Base-by-base conservation (phyloP, 1,140 invertebrate species). In the Orchesella cincta region DNA sequence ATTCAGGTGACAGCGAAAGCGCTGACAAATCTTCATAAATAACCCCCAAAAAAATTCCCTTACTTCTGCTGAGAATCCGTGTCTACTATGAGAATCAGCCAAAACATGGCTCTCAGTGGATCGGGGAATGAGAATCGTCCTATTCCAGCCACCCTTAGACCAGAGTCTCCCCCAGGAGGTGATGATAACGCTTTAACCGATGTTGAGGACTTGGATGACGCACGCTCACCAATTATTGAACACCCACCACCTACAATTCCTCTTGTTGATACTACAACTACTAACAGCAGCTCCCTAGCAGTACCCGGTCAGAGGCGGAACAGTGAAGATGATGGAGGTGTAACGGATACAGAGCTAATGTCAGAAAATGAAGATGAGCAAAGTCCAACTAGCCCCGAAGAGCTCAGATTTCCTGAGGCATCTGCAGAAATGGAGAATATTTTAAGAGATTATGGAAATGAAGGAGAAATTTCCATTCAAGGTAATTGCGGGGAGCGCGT, bases 141-240 rank as follows among this genome's bases (percentile, higher is more conserved):
- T 28, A 70, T 31, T 28, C 18, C 52, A 36, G 33, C 1, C 54
- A 72, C 5, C 34, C 29, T 31, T 14, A 28, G 71, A 52, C 71
- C 76, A 57, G 33, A 79, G 76, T 72, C 57, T 75, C 70, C 74
- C 33, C 54, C 54, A 16, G 54, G 54, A 23, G 54, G 23, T 5
- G 52, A 57, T 1, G 84, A 85, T 39, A 85, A 85, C 39, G 83
- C 83, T 3, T 46, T 85, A 3, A 88, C 87, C 3, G 88, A 88
- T 79, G 80, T 87, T 28, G 88, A 88, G 82, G 85, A 87, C 81
- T 80, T 88, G 16, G 84, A 88, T 52, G 82, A 79, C 78, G 79
- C 26, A 39, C 79, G 2, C 51, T 79, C 73, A 62, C 79, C 73
- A 57, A 72, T 71, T 73, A 57, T 57, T 57, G 12, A 57, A 57